These are phyloP conservation scores for Tetragnatha versicolor DNA, from an alignment of 1,140 invertebrate genomes.

Conservation along the genomic window DNA sequence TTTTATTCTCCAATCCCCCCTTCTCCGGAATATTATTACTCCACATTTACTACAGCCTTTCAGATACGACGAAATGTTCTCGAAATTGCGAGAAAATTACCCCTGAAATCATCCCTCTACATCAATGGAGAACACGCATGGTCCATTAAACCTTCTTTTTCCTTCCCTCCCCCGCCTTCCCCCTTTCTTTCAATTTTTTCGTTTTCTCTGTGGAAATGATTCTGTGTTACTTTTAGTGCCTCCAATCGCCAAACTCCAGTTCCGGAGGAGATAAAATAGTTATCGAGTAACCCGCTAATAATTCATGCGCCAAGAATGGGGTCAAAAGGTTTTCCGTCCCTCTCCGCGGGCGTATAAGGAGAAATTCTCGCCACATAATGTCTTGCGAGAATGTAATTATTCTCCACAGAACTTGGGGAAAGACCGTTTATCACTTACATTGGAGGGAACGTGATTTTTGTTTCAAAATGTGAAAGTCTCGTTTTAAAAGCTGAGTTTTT, in stretches of 20 bases:
- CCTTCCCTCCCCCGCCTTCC: conserved; percentile 15
- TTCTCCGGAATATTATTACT: conserved; percentile 43
- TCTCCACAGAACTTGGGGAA: conserved; percentile 19
- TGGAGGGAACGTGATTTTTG: neutral
- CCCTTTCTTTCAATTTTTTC: conserved; percentile 1
- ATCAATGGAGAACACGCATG: conserved; percentile 47
- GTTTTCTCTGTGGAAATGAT: conserved; percentile 3
- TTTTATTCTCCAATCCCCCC: neutral
- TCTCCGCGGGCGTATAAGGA: neutral
- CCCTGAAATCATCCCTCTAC: conserved; percentile 33
- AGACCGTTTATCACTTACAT: conserved; percentile 30
- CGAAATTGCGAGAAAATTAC: conserved; percentile 49
- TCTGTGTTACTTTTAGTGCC: neutral
- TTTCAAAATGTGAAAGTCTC: no score
- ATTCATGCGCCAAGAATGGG: conserved; percentile 25
- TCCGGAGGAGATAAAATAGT: conserved; percentile 24
- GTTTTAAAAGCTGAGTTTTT: no score
- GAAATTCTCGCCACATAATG: conserved; percentile 15
- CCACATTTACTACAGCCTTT: conserved; percentile 40
- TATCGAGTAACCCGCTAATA: conserved; percentile 22
- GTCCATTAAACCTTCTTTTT: conserved; percentile 46
- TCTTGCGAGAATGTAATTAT: conserved; percentile 42
- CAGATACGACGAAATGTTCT: conserved; percentile 39
- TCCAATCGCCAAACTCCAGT: neutral
- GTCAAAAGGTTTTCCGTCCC: conserved; percentile 7